Conservation (phyloP, 2,888 invertebrate species). For the Eupeodes latifasciatus region DNA sequence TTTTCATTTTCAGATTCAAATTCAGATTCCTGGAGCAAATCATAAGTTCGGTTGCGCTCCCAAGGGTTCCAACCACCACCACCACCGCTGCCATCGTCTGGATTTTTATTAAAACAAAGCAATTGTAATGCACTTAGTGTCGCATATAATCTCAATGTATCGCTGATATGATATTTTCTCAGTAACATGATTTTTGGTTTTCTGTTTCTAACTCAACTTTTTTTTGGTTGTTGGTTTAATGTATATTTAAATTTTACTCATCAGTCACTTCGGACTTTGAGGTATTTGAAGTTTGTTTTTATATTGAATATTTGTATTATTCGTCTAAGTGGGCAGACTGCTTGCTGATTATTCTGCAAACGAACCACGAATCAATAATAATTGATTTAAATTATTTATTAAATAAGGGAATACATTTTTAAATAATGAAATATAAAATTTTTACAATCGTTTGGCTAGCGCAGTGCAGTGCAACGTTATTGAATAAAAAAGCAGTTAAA, state of each 20-base stretch:
- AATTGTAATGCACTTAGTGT: constrained; percentile 38
- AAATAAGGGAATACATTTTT: not conserved
- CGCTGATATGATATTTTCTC: constrained; percentile 28
- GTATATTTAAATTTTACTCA: not conserved
- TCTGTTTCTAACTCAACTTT: not conserved
- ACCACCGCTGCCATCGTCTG: constrained; percentile 14
- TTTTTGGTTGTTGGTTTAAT: not conserved
- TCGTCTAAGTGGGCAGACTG: constrained; percentile 14
- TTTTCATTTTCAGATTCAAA: constrained; percentile 12
- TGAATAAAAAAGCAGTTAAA: constrained; percentile 12
- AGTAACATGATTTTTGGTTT: constrained; percentile 6
- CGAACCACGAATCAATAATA: constrained; percentile 15
- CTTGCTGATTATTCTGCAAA: constrained; percentile 32
- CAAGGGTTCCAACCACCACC: constrained; percentile 5
- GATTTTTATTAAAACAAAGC: constrained; percentile 36
- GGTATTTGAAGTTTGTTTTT: not conserved
- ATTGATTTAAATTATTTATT: not conserved
- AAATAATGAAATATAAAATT: not conserved
- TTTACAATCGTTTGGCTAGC: constrained; percentile 6
- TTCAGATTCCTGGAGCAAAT: constrained; percentile 21
- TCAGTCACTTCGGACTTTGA: constrained; percentile 11
- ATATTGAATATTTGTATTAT: not conserved
- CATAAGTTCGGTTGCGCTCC: not conserved
- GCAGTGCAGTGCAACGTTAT: constrained; percentile 7
- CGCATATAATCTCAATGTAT: constrained; percentile 31